Conservation (phyloP, 2,797 vertebrate species). For the Rhinoraja longicauda region DNA sequence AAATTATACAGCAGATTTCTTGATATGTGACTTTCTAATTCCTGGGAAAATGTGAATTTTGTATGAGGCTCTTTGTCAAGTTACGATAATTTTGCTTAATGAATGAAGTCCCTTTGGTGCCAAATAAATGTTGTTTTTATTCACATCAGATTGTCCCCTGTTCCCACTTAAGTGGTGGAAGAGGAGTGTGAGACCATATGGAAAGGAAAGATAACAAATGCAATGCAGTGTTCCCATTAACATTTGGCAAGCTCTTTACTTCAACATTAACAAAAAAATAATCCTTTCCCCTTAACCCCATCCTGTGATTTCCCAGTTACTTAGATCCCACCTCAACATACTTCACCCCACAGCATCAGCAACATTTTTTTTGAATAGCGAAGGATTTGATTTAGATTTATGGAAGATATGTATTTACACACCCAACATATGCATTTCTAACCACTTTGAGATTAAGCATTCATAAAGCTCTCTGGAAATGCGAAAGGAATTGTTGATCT, state of each 20-base stretch:
- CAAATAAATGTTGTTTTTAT: neutral
- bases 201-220: neutral
- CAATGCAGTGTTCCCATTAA: neutral
- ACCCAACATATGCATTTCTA: neutral
- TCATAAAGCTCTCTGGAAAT: neutral
- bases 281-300: neutral
- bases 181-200: neutral
- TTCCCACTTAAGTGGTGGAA: neutral
- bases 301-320: neutral
- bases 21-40: neutral
- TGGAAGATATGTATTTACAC: neutral
- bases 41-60: constrained; percentile 7
- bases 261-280: neutral
- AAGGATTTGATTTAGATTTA: neutral
- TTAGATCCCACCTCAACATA: neutral
- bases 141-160: neutral
- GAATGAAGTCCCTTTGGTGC: neutral
- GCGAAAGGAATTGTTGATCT: neutral
- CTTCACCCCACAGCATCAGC: neutral
- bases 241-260: neutral
- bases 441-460: neutral
- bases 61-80: neutral
- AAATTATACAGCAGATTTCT: neutral
- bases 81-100: neutral
- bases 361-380: neutral